Evolutionary conservation across 2,797 vertebrate species (phyloP), one percentile per base, ranked within the genome.

Genomic region (Pseudotriccus pelzelni): DNA sequence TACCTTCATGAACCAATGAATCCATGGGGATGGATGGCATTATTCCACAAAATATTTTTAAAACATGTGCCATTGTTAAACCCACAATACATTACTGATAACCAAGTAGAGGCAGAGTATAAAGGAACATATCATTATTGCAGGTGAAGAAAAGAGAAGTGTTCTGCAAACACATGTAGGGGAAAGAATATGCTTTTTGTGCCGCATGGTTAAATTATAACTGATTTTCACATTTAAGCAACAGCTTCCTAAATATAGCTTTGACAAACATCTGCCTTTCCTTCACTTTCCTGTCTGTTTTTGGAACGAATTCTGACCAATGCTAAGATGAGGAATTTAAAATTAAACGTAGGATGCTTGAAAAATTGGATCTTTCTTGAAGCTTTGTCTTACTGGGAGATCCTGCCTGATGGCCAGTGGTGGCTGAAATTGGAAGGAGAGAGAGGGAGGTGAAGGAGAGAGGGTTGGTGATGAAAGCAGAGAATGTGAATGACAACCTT

Each of bases 1-100:
- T 85, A 94, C 68, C 75, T 88, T 91, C 66, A 50, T 81, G 85
- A 94, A 96, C 77, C 86, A 93, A 83, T 74, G 94, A 94, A 92
- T 93, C 89, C 77, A 3, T 58, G 75, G 69, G 83, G 82, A 87
- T 94, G 92, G 92, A 96, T 96, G 91, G 87, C 68, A 95, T 94
- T 97, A 89, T 96, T 97, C 89, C 82, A 89, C 70, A 47, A 91
- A 75, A 64, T 62, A 56, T 87, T 95, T 86, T 93, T 86, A 80
- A 94, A 93, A 87, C 69, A 92, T 89, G 47, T 43, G 5, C 47
- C 74, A 90, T 94, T 97, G 93, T 97, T 93, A 87, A 64, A 80
- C 34, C 20, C 80, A 96, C 80, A 90, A 92, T 67, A 47, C 53
- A 27, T 84, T 91, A 84, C 70, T 94, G 95, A 96, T 91, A 96